A percentile compares a stretch with the other conserved stretches of the same genome.
Evolutionary conservation across 2,797 vertebrate species (phyloP).

Genomic region (Channa striata): DNA sequence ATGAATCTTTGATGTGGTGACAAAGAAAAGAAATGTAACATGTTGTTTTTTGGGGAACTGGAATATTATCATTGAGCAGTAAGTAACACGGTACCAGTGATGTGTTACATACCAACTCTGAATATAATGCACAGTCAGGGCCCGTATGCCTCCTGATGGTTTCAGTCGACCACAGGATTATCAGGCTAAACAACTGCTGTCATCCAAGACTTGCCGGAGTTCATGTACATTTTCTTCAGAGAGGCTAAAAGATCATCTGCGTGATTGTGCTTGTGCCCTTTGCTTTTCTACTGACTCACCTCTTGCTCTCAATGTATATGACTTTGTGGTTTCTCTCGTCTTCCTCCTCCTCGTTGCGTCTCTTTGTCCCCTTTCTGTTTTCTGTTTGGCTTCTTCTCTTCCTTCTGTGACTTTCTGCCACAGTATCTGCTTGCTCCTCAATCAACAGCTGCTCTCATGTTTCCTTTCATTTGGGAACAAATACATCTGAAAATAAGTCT

Average conservation of each 20-base stretch:
- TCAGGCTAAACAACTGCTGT: neutral
- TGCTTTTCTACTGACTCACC: too few relatives aligned
- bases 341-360: neutral
- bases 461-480: slow-evolving; percentile 31
- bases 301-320: neutral
- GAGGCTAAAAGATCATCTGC: slow-evolving; percentile 11
- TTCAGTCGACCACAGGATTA: neutral
- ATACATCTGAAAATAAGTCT: slow-evolving; percentile 29
- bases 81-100: too few relatives aligned
- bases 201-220: slow-evolving; percentile 33
- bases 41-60: too few relatives aligned
- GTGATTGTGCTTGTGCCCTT: too few relatives aligned
- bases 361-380: too few relatives aligned
- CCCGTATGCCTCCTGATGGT: too few relatives aligned
- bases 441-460: neutral
- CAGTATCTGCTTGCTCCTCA: slow-evolving; percentile 23
- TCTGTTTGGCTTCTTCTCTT: neutral
- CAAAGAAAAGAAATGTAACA: too few relatives aligned
- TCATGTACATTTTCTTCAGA: slow-evolving; percentile 43
- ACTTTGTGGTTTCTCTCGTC: neutral
- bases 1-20: too few relatives aligned
- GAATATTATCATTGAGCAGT: too few relatives aligned
- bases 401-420: slow-evolving; percentile 1
- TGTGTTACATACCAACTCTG: too few relatives aligned
- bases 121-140: neutral